phyloP scores from a whole-genome alignment of 2,113 vertebrate genomes.

The Oxyura jamaicensis region DNA sequence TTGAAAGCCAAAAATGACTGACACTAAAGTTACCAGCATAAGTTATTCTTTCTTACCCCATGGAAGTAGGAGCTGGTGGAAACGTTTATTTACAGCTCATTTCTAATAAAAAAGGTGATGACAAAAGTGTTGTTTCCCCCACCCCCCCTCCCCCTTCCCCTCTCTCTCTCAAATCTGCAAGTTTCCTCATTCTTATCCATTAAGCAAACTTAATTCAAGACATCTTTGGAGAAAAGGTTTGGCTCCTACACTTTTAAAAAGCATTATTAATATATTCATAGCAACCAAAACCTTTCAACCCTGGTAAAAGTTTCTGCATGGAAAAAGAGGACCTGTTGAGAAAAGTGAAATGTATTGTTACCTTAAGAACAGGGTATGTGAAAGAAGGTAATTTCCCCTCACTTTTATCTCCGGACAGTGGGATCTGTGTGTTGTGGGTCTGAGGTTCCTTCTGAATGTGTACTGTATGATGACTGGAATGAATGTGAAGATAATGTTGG shows the following conservation, averaged over 20 bases:
- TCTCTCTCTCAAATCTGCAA: background rate
- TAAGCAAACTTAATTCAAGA: background rate
- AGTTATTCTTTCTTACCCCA: background rate
- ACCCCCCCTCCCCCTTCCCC: too few relatives aligned
- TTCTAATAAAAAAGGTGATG: background rate
- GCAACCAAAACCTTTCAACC: background rate
- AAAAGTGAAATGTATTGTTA: background rate
- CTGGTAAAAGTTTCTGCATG: background rate
- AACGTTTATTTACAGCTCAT: accelerated
- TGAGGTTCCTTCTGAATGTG: background rate
- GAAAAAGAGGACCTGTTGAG: background rate
- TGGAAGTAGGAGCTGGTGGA: background rate
- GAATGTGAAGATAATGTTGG: background rate
- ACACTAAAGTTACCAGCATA: background rate
- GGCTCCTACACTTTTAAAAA: background rate
- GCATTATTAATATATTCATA: background rate
- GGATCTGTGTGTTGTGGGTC: background rate
- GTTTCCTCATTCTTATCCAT: background rate
- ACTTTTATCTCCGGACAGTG: background rate
- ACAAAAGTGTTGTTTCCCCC: background rate
- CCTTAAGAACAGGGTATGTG: background rate
- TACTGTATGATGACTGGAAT: background rate
- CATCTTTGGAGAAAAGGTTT: background rate
- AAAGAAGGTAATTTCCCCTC: background rate
- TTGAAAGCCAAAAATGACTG: background rate